A percentile compares a stretch with the other conserved stretches of the same genome.
phyloP scores from a whole-genome alignment of 1,140 invertebrate genomes.

The Lerema accius region DNA sequence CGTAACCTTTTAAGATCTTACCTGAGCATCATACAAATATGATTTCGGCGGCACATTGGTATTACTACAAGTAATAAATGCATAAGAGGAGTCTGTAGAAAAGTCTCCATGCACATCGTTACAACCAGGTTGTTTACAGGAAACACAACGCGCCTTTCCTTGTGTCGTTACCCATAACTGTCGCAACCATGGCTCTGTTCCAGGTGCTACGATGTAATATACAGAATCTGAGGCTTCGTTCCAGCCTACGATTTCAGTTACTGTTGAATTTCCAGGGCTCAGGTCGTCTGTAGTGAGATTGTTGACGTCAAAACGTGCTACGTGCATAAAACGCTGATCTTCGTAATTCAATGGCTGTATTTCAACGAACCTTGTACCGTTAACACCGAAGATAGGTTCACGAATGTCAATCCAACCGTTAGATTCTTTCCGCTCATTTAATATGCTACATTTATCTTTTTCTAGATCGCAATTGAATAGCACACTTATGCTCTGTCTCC shows the following conservation, averaged over 20 bases:
- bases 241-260: constrained; percentile 73
- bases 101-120: constrained; percentile 51
- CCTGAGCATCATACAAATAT: constrained; percentile 61
- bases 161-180: constrained; percentile 79
- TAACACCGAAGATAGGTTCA: constrained; percentile 76
- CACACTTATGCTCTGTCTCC: constrained; percentile 90
- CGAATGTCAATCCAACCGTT: constrained; percentile 77
- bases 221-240: constrained; percentile 75
- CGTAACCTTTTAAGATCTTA: constrained; percentile 35
- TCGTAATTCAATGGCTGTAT: constrained; percentile 63
- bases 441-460: constrained; percentile 74
- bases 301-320: constrained; percentile 68
- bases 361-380: constrained; percentile 65
- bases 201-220: constrained; percentile 81
- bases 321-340: constrained; percentile 67
- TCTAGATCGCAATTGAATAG: constrained; percentile 83
- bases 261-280: constrained; percentile 84
- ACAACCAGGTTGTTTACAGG: constrained; percentile 74
- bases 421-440: constrained; percentile 67
- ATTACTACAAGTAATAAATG: constrained; percentile 61
- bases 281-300: constrained; percentile 80
- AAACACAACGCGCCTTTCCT: constrained; percentile 70
- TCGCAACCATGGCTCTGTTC: constrained; percentile 76
- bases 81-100: constrained; percentile 58
- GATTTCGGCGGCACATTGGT: constrained; percentile 58